Evolutionary conservation across 2,888 invertebrate species (phyloP).

Genomic region (Apamea monoglypha): DNA sequence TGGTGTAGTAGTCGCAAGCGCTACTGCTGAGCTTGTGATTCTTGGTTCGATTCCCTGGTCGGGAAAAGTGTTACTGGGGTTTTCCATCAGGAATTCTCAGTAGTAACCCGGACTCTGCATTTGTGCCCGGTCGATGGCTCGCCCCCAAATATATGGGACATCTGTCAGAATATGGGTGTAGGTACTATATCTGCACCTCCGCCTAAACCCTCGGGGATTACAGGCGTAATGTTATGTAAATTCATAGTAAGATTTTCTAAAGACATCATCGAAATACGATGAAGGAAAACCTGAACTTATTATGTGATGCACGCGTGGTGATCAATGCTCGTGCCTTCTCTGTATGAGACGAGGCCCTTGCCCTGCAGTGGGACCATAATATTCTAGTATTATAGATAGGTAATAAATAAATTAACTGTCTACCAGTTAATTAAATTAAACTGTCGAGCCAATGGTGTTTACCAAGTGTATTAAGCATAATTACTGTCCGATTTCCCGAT

Average conservation of each 20-base stretch:
- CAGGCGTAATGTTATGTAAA: neutral
- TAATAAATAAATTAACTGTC: no score
- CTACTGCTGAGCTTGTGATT: neutral
- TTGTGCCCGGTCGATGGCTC: neutral
- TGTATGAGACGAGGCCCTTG: neutral
- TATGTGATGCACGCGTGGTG: neutral
- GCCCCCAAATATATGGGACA: neutral
- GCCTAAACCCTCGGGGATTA: no score
- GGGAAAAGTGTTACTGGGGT: neutral
- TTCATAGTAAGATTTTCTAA: neutral
- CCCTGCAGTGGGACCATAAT: neutral
- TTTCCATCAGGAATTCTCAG: neutral
- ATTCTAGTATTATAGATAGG: neutral
- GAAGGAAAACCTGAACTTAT: neutral
- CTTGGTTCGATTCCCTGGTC: neutral
- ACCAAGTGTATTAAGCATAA: neutral
- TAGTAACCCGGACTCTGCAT: neutral
- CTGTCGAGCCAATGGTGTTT: neutral
- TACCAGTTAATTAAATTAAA: constrained; percentile 2
- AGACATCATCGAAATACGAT: neutral
- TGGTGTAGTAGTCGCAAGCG: neutral
- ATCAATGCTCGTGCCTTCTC: neutral
- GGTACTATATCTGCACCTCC: no score
- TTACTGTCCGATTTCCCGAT: neutral
- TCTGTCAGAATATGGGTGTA: neutral